Base-by-base conservation (phyloP, 2,888 invertebrate species). In the Diplazon laetatorius region DNA sequence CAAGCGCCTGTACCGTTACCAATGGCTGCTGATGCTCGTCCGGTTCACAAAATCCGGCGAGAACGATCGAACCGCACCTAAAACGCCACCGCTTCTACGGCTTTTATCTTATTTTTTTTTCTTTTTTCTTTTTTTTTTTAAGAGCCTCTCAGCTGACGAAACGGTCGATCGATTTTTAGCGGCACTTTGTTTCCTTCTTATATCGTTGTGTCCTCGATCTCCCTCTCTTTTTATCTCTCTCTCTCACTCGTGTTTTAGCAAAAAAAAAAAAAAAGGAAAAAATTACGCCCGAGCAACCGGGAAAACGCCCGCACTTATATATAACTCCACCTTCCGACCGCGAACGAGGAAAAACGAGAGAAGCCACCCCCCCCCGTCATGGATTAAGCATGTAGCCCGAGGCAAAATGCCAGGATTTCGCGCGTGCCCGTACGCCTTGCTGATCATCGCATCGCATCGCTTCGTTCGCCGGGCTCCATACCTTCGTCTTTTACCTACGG, bases 131-230 rank as follows among this genome's bases (percentile, higher is more conserved):
- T 20, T 37, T 57, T 59, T 73, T 18, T 62, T 44, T 46, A 57
- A 39, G 46, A 52, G 44, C 44, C 59, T 73, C 78, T 78, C 78
- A 66, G 74, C 74, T 74, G 78, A 78, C 77, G 71, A 75, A 66
- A 75, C 66, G 74, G 70, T 75, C 78, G 75, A 81, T 82, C 72
- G 78, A 82, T 82, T 81, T 82, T 84, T 77, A 70, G 20, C 73
- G 80, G 74, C 52, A 39, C 70, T 70, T 59, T 57, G 10, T 60
- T 35, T 65, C n/a, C 65, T 59, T 76, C 42, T 22, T 65, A 35
- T 57, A n/a, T 50, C 69, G 9, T 62, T 16, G 57, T 16, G 69
- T 55, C 39, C n/a, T 42, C 30, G 2, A 5, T 30, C 6, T 30
- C 30, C 6, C 30, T 30, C 30, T 2, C 4, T 30, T 6, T 30